phyloP scores from a whole-genome alignment of 2,888 invertebrate species.

The Drosophila paranaensis region DNA sequence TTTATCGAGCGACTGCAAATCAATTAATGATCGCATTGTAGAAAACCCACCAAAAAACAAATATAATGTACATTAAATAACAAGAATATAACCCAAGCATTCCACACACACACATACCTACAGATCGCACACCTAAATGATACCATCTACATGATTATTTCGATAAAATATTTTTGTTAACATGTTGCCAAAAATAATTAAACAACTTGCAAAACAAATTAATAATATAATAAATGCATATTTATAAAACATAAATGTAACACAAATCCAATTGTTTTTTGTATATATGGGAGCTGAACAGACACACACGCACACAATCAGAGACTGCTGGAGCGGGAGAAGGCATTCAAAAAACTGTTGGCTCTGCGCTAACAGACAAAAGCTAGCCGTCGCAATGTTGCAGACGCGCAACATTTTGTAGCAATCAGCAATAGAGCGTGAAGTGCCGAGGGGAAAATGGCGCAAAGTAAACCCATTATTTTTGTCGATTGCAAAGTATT shows the following conservation, averaged over 20 bases:
- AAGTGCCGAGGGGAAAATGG: background rate
- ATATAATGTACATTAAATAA: slow-evolving; percentile 31
- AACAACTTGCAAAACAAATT: slow-evolving; percentile 43
- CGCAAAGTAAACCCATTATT: background rate
- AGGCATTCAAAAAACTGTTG: background rate
- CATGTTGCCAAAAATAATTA: slow-evolving; percentile 65
- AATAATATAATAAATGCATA: slow-evolving; percentile 56
- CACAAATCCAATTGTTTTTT: slow-evolving; percentile 11
- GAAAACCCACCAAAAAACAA: slow-evolving; percentile 42
- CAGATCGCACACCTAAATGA: slow-evolving; percentile 28
- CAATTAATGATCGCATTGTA: slow-evolving; percentile 51
- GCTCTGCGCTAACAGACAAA: background rate
- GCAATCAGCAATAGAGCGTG: background rate
- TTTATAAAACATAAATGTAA: slow-evolving; percentile 44
- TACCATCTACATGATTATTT: slow-evolving; percentile 47
- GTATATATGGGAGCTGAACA: background rate
- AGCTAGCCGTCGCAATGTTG: background rate
- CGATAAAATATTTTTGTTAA: slow-evolving; percentile 69
- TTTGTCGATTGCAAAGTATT: background rate
- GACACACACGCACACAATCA: background rate
- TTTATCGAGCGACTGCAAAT: slow-evolving; percentile 31
- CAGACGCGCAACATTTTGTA: background rate
- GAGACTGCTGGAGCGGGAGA: background rate
- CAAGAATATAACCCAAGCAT: slow-evolving; percentile 47
- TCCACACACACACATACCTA: slow-evolving; percentile 32